Evolutionary conservation across 2,888 invertebrate species (phyloP).

Genomic region (Myopa testacea): DNA sequence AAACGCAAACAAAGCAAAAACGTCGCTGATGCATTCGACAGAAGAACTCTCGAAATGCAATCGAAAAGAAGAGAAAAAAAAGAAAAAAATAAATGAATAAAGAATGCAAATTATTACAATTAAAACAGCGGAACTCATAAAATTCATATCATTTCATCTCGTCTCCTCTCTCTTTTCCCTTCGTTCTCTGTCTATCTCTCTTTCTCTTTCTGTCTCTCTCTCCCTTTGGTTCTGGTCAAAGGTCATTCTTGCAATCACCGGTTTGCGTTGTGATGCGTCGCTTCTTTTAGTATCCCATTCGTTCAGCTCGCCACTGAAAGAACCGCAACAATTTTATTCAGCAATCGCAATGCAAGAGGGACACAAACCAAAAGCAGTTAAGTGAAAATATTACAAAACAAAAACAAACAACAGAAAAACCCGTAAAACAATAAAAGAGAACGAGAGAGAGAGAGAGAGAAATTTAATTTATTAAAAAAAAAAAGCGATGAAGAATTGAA

Average conservation of each 20-base stretch:
- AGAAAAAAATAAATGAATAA: background rate
- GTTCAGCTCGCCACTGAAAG: background rate
- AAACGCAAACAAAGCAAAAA: background rate
- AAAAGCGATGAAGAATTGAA: background rate
- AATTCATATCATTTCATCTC: background rate
- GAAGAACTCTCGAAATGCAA: background rate
- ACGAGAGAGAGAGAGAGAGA: background rate
- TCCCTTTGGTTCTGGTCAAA: background rate
- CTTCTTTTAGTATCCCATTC: background rate
- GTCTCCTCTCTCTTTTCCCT: background rate
- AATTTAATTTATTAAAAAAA: background rate
- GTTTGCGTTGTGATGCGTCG: constrained; percentile 15
- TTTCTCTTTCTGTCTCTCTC: too few relatives aligned
- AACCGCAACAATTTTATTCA: constrained; percentile 18
- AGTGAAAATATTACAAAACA: constrained; percentile 37
- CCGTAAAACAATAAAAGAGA: constrained; percentile 6
- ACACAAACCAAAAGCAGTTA: constrained; percentile 4
- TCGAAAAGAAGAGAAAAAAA: background rate
- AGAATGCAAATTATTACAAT: constrained; percentile 1
- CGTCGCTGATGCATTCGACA: too few relatives aligned
- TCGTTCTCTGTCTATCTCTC: background rate
- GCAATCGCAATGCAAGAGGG: constrained; percentile 15
- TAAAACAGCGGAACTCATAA: constrained; percentile 10
- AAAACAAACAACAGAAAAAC: constrained; percentile 23
- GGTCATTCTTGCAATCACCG: constrained; percentile 2